A percentile compares a stretch with the other conserved stretches of the same genome.
Conservation (phyloP, 2,113 vertebrate genomes). For the Gobius niger region DNA sequence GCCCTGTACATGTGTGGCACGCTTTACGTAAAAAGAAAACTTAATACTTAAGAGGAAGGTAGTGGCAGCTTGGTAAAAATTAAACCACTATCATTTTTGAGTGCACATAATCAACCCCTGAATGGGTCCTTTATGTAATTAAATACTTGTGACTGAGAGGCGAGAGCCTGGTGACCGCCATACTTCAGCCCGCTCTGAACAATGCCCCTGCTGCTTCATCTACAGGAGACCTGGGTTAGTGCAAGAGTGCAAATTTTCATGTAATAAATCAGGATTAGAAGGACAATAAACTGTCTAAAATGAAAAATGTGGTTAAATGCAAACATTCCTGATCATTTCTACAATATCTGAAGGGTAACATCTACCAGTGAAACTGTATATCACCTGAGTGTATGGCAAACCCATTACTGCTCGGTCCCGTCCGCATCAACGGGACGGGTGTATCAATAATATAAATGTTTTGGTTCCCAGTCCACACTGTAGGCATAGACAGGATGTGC, state of each 20-base stretch:
- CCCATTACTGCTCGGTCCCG: constrained; percentile 2
- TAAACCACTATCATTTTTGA: constrained; percentile 15
- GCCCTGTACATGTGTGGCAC: constrained; percentile 3
- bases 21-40: constrained; percentile 11
- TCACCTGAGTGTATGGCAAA: constrained; percentile 18
- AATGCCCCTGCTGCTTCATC: constrained; percentile 42
- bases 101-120: constrained; percentile 11
- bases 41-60: background rate
- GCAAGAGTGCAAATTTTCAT: constrained; percentile 45
- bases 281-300: constrained; percentile 15
- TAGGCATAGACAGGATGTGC: background rate
- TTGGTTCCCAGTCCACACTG: background rate
- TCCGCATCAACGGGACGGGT: constrained; percentile 10
- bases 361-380: constrained; percentile 9
- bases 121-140: constrained; percentile 47
- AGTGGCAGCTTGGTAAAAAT: constrained; percentile 17
- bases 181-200: constrained; percentile 39
- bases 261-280: constrained; percentile 3
- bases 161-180: constrained; percentile 37
- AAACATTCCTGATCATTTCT: constrained; percentile 14
- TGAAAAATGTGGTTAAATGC: background rate
- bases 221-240: constrained; percentile 30
- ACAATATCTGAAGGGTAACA: background rate
- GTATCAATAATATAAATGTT: constrained; percentile 10
- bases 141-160: constrained; percentile 46